phyloP scores from a whole-genome alignment of 2,888 invertebrate species.

The Prenolepis imparis region DNA sequence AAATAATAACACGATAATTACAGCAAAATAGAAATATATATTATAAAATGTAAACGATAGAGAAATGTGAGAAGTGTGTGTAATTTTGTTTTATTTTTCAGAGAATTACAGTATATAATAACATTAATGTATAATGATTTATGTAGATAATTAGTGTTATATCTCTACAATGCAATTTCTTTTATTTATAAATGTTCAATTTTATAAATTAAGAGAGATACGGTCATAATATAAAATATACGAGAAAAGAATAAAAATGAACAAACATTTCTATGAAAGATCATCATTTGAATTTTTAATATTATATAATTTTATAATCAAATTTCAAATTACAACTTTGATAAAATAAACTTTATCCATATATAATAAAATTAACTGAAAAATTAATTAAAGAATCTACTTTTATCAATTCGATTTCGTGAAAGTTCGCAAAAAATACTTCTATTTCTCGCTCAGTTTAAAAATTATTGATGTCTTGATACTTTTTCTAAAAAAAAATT shows the following conservation, averaged over 20 bases:
- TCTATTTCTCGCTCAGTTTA: neutral
- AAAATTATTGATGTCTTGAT: neutral
- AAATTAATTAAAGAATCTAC: too few relatives aligned
- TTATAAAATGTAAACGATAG: neutral
- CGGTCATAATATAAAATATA: neutral
- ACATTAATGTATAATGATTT: neutral
- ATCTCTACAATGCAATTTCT: neutral
- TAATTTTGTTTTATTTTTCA: neutral
- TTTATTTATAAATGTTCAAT: neutral
- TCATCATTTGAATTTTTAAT: neutral
- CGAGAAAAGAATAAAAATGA: neutral
- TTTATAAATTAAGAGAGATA: neutral
- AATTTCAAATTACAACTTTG: too few relatives aligned
- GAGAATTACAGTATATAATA: neutral
- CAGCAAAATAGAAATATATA: neutral
- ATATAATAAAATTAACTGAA: too few relatives aligned
- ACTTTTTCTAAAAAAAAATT: neutral
- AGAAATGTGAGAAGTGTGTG: slow-evolving; percentile 1
- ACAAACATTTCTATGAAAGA: neutral
- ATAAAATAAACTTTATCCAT: too few relatives aligned
- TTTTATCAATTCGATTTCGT: too few relatives aligned
- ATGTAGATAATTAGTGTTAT: too few relatives aligned
- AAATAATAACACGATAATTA: neutral
- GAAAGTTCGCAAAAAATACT: too few relatives aligned
- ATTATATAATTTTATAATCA: neutral